A percentile compares a stretch with the other conserved stretches of the same genome.
phyloP scores from a whole-genome alignment of 2,113 vertebrate genomes.

The Dicerorhinus sumatrensis region DNA sequence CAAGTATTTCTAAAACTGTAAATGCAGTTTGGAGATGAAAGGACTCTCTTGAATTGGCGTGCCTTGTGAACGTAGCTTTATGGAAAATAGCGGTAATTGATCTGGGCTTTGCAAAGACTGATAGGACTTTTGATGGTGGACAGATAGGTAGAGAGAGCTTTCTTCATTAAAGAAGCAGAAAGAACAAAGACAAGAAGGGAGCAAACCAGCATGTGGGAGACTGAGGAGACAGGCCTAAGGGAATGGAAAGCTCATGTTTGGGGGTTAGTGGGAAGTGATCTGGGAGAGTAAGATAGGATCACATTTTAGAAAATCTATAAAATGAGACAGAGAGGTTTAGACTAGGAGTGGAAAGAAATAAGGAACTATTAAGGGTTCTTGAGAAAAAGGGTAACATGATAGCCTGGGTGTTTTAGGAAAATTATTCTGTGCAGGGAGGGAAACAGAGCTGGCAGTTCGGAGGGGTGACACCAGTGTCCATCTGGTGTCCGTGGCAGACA shows the following conservation, averaged over 20 bases:
- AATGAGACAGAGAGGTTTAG: not conserved
- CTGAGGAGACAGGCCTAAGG: not conserved
- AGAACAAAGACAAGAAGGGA: not conserved
- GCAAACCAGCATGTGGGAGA: not conserved
- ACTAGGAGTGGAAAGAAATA: not conserved
- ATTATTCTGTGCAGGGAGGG: not conserved
- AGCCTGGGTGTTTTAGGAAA: not conserved
- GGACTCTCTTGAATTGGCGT: not conserved
- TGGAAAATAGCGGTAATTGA: not conserved
- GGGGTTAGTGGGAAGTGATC: not conserved
- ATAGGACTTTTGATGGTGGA: not conserved
- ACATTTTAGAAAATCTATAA: not conserved
- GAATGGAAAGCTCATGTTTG: not conserved
- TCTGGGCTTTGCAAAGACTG: slow-evolving; percentile 14
- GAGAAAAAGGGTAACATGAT: not conserved
- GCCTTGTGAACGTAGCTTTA: not conserved
- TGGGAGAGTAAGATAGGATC: not conserved
- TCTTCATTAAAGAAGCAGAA: not conserved
- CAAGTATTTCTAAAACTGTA: not conserved
- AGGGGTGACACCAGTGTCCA: not conserved
- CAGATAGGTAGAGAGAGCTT: not conserved
- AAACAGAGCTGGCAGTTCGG: not conserved
- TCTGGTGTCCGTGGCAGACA: not conserved
- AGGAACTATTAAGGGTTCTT: not conserved
- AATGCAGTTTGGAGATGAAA: not conserved